Evolutionary conservation across 2,888 invertebrate species (phyloP).

Genomic region (Ditula angustiorana): DNA sequence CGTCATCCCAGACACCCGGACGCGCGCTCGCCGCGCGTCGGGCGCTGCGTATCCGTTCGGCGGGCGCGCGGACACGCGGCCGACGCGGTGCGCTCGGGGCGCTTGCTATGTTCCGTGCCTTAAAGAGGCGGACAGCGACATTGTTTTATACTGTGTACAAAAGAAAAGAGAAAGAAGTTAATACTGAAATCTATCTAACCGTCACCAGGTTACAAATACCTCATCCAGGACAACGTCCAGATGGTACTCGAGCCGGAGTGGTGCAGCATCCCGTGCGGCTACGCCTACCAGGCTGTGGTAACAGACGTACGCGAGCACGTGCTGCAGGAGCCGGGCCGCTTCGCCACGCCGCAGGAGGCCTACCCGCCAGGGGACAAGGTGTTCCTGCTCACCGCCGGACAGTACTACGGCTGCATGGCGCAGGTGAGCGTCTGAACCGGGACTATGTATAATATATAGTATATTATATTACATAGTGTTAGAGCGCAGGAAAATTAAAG

Average conservation of each 20-base stretch:
- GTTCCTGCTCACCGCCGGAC: slow-evolving; percentile 90
- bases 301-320: slow-evolving; percentile 55
- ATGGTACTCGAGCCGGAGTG: slow-evolving; percentile 90
- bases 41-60: too few species aligned
- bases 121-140: too few species aligned
- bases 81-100: too few species aligned
- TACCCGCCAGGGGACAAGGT: slow-evolving; percentile 89
- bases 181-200: neutral
- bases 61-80: too few species aligned
- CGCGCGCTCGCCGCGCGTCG: too few species aligned
- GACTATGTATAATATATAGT: too few species aligned
- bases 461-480: too few species aligned
- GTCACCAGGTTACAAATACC: slow-evolving; percentile 71
- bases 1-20: too few species aligned
- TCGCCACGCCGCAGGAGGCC: slow-evolving; percentile 73
- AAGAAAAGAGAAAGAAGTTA: too few species aligned
- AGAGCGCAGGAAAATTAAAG: too few species aligned
- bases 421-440: slow-evolving; percentile 85
- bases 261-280: slow-evolving; percentile 86
- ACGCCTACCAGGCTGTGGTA: slow-evolving; percentile 89
- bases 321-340: slow-evolving; percentile 52
- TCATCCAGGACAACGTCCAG: slow-evolving; percentile 83
- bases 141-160: too few species aligned
- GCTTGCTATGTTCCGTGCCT: too few species aligned
- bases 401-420: slow-evolving; percentile 93